These are phyloP conservation scores for Varanus komodoensis DNA, from an alignment of 2,113 vertebrate species.

Conservation along the genomic window DNA sequence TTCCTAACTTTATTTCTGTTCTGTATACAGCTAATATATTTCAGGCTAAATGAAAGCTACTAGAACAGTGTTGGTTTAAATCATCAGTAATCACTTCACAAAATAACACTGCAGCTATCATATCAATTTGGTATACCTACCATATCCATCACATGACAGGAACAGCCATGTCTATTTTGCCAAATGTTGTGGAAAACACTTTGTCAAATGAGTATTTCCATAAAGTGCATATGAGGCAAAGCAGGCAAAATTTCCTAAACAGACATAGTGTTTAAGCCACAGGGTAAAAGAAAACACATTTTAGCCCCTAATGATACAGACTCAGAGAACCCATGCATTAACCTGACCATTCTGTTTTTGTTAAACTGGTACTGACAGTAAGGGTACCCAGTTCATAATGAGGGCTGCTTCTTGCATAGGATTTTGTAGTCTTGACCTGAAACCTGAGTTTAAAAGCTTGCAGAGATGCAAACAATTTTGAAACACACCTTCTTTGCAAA, in stretches of 20 bases:
- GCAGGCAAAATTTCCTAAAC: neutral
- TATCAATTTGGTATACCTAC: neutral
- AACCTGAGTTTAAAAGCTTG: neutral
- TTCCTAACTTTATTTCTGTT: slow-evolving; percentile 16
- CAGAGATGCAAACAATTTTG: neutral
- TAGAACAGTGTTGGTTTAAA: neutral
- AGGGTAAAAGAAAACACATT: slow-evolving; percentile 32
- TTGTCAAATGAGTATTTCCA: neutral
- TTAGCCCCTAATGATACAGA: slow-evolving; percentile 23
- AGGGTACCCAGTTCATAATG: neutral
- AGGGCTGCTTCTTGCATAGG: neutral
- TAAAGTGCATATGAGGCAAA: neutral
- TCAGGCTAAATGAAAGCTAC: neutral
- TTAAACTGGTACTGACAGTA: slow-evolving; percentile 24
- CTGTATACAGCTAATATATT: slow-evolving; percentile 38
- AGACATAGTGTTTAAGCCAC: neutral
- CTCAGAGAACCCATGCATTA: slow-evolving; percentile 7
- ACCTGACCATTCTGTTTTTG: slow-evolving; percentile 6
- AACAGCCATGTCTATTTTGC: neutral
- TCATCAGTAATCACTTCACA: neutral
- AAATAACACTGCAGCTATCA: neutral
- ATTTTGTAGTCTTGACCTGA: neutral
- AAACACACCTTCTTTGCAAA: neutral
- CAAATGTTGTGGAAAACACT: neutral
- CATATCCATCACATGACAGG: neutral